Conservation (phyloP, 2,797 vertebrate species). For the Gallirallus australis region DNA sequence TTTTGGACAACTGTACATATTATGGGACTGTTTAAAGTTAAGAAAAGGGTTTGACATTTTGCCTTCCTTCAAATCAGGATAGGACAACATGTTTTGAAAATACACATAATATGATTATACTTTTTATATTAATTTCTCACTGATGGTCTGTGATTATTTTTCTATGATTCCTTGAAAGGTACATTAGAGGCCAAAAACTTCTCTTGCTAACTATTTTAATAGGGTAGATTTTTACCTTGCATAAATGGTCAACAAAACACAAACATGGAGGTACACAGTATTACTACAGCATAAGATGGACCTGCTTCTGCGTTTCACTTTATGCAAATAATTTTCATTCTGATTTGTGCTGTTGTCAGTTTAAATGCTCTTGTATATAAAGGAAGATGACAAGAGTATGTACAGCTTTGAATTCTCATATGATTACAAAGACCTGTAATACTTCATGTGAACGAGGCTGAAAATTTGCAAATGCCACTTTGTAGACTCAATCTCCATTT, state of each 20-base stretch:
- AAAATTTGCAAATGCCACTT: not conserved
- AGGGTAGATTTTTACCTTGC: not conserved
- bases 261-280: not conserved
- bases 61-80: not conserved
- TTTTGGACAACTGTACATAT: not conserved
- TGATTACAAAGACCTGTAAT: not conserved
- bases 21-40: not conserved
- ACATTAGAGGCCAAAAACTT: not conserved
- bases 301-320: not conserved
- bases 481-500: not conserved
- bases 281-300: not conserved
- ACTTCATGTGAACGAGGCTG: not conserved
- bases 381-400: not conserved
- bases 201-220: not conserved
- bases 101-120: rapidly evolving
- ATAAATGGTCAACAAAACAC: not conserved
- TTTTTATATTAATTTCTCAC: not conserved
- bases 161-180: not conserved
- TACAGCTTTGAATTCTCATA: not conserved
- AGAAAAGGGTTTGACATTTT: not conserved
- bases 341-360: not conserved
- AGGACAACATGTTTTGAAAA: not conserved
- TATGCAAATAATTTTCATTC: not conserved
- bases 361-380: not conserved
- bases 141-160: not conserved